Base-by-base conservation (phyloP, 1,140 invertebrate species). In the Plectrocnemia conspersa region DNA sequence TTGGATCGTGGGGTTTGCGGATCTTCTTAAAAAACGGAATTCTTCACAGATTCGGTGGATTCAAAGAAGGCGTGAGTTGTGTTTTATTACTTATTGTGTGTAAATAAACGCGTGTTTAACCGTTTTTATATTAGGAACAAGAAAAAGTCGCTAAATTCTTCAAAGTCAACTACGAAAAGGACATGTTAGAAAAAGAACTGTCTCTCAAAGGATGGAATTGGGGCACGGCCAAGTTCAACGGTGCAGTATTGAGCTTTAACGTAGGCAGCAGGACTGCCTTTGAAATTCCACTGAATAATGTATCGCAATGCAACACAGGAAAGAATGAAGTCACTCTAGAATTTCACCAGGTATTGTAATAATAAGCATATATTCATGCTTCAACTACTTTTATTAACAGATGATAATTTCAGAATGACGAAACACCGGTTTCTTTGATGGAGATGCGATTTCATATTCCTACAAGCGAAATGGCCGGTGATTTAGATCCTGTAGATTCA, bases 261-360 rank as follows among this genome's bases (percentile, higher is more conserved):
- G 85, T 98, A 35, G 90, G 92, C 11, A 84, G 84, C 47, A 82
- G 87, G 52, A 86, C 89, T 16, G 90, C 89, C 0, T 99, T 99
- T 80, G 97, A 99, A 76, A 88, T 99, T 64, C 97, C 97, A 0
- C 67, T 99, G 2, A 85, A 86, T 52, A 86, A 98, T 80, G 96
- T 99, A 0, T 97, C 93, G 1, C 92, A 98, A 63, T 96, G 94
- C 66, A 93, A 85, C 2, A 91, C 91, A n/a, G 91, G 91, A 15
- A 99, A 99, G 70, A 98, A 98, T 77, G 97, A 99, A 81, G 92
- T 98, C 1, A 97, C 94, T 6, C 69, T 99, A 22, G 97, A 99
- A 71, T 99, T 98, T 70, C 96, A 99, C 81, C 90, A 93, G 74
- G 84, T 86, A 73, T n/a, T 63, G 32, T 53, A 56, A 10, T 48